A percentile compares a stretch with the other conserved stretches of the same genome.
Conservation (phyloP, 92 coral and sea anemone species). For the Micromussa lordhowensis region DNA sequence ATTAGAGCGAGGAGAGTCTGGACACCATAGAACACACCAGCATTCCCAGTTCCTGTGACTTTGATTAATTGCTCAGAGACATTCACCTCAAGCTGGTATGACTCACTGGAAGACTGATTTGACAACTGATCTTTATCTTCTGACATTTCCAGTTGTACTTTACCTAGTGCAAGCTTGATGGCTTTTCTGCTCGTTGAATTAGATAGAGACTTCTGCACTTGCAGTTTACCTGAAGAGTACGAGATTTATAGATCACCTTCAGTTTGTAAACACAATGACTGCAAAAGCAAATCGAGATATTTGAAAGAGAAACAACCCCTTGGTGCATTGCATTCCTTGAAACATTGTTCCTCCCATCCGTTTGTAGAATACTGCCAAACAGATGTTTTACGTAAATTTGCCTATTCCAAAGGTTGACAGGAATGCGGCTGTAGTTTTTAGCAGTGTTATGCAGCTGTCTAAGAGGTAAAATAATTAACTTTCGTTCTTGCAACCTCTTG, state of each 20-base stretch:
- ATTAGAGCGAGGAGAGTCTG: slow-evolving; percentile 81
- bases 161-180: slow-evolving; percentile 1
- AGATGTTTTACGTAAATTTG: too few species aligned
- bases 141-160: background rate
- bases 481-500: too few species aligned
- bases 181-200: background rate
- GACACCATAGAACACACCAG: slow-evolving; percentile 87
- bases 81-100: slow-evolving; percentile 67
- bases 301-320: too few species aligned
- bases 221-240: slow-evolving; percentile 12
- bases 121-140: background rate
- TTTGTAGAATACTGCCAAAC: too few species aligned
- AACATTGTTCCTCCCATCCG: too few species aligned
- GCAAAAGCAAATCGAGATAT: background rate
- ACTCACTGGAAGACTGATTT: slow-evolving; percentile 65
- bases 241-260: background rate
- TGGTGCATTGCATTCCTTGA: too few species aligned
- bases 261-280: background rate
- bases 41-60: slow-evolving; percentile 58
- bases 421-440: too few species aligned
- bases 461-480: too few species aligned
- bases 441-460: too few species aligned
- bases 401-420: too few species aligned
- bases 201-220: slow-evolving; percentile 12
- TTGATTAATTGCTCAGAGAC: slow-evolving; percentile 32